These are phyloP conservation scores for Apotomis betuletana DNA, from an alignment of 2,888 invertebrate genomes.

Conservation along the genomic window DNA sequence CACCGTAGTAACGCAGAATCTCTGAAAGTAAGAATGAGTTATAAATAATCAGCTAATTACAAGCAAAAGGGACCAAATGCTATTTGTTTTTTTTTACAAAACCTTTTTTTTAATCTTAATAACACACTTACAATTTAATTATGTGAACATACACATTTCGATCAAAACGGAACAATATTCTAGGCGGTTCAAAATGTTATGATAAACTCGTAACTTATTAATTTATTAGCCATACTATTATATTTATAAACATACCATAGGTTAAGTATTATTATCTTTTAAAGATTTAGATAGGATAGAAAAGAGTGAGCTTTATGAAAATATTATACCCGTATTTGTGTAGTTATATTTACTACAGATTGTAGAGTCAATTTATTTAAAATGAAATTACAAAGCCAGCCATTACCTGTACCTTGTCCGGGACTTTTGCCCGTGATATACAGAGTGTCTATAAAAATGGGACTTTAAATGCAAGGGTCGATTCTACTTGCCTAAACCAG, in stretches of 20 bases:
- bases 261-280: conserved; percentile 80
- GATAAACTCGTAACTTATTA: conserved; percentile 71
- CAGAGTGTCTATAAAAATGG: too few relatives aligned
- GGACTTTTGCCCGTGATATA: conserved; percentile 60
- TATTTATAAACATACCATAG: conserved; percentile 84
- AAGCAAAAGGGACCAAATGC: conserved; percentile 83
- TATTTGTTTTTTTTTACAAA: conserved; percentile 65
- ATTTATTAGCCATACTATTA: conserved; percentile 81
- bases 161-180: conserved; percentile 69
- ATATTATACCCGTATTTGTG: conserved; percentile 69
- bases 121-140: conserved; percentile 60
- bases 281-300: conserved; percentile 79
- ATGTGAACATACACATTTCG: conserved; percentile 52
- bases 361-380: conserved; percentile 66
- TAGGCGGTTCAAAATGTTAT: conserved; percentile 68
- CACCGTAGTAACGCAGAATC: conserved; percentile 64
- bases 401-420: conserved; percentile 74
- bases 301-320: conserved; percentile 81
- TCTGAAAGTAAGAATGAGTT: conserved; percentile 63
- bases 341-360: conserved; percentile 63
- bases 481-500: too few relatives aligned
- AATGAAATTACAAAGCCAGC: conserved; percentile 72
- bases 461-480: too few relatives aligned
- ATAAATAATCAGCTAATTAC: conserved; percentile 69
- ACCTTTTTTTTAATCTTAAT: conserved; percentile 39